Percentiles rank a stretch among this genome's conserved stretches.
phyloP scores from a whole-genome alignment of 2,888 invertebrate species.

The Trichopria drosophilae region DNA sequence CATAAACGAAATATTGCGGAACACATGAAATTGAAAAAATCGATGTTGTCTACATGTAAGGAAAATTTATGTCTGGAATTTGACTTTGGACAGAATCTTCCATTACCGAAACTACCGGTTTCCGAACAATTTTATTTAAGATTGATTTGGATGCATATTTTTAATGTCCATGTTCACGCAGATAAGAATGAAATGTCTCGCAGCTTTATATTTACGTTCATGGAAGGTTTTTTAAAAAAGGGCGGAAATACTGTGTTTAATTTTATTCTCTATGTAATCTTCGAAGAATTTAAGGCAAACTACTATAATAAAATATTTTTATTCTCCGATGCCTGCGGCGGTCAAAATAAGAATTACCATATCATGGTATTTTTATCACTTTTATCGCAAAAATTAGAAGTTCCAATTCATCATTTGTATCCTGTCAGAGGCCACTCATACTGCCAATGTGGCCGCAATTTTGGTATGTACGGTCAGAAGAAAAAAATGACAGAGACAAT shows the following conservation, averaged over 20 bases:
- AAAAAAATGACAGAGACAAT: slow-evolving; percentile 10
- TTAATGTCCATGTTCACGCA: background rate
- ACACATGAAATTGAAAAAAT: slow-evolving; percentile 2
- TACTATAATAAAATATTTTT: slow-evolving; percentile 20
- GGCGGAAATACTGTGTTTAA: background rate
- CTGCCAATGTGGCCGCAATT: slow-evolving; percentile 8
- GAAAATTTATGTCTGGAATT: slow-evolving; percentile 7
- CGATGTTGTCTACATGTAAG: background rate
- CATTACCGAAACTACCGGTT: background rate
- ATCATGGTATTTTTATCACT: slow-evolving; percentile 3
- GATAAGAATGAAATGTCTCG: background rate
- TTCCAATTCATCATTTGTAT: slow-evolving; percentile 7
- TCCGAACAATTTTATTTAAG: slow-evolving; percentile 6
- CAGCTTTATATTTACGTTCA: slow-evolving; percentile 2
- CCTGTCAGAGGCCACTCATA: slow-evolving; percentile 7
- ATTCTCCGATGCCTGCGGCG: slow-evolving; percentile 22
- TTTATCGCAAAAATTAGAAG: background rate
- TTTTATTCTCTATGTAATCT: background rate
- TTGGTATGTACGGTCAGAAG: slow-evolving; percentile 10
- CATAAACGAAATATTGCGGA: background rate
- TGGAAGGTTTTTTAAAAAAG: slow-evolving; percentile 4
- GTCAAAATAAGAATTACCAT: slow-evolving; percentile 20
- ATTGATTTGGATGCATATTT: slow-evolving; percentile 4
- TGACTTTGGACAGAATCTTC: slow-evolving; percentile 7
- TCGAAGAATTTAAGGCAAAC: background rate